Percentiles rank a stretch among this genome's conserved stretches.
These are phyloP conservation scores for Ormia ochracea DNA, from an alignment of 2,888 invertebrate genomes.

Conservation along the genomic window DNA sequence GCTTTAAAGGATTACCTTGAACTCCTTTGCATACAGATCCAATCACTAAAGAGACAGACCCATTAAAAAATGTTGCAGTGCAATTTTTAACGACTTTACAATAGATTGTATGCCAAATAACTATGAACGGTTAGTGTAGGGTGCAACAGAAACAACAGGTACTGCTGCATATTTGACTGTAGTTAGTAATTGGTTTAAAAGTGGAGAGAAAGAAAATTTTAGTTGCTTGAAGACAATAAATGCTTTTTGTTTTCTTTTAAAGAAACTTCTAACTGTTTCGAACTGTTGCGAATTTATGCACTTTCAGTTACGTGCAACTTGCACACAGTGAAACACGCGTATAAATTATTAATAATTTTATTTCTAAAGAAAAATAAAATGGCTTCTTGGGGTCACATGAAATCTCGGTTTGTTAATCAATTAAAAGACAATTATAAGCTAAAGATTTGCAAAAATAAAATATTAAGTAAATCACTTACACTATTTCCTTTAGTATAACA, in stretches of 20 bases:
- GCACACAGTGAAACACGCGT: conserved; percentile 26
- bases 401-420: conserved; percentile 68
- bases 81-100: too few relatives aligned
- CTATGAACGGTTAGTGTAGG: too few relatives aligned
- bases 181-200: conserved; percentile 34
- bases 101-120: too few relatives aligned
- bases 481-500: conserved; percentile 70
- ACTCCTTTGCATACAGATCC: too few relatives aligned
- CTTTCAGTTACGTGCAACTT: conserved; percentile 61
- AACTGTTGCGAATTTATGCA: conserved; percentile 58
- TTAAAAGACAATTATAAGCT: background rate
- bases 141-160: too few relatives aligned
- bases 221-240: conserved; percentile 18
- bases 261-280: conserved; percentile 48
- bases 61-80: too few relatives aligned
- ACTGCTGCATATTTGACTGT: background rate
- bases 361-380: conserved; percentile 59
- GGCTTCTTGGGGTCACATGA: conserved; percentile 72
- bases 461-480: background rate
- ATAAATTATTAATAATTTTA: conserved; percentile 35
- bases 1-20: too few relatives aligned
- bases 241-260: conserved; percentile 17
- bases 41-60: too few relatives aligned
- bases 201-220: conserved; percentile 26
- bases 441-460: background rate